phyloP scores from a whole-genome alignment of 2,797 vertebrate genomes.

The Microctenopoma lineatum region DNA sequence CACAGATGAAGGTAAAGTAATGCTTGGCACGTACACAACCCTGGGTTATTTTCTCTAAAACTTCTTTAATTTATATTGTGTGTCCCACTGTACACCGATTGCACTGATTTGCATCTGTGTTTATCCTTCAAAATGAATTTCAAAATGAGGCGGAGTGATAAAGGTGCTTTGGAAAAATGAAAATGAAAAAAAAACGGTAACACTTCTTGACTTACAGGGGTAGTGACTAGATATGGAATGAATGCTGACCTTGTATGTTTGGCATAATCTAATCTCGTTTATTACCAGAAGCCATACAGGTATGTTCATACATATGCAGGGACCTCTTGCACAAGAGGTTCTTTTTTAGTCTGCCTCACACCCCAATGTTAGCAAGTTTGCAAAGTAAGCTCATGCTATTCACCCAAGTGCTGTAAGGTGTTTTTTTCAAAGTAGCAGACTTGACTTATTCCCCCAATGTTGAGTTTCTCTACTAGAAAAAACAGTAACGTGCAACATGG shows the following conservation, averaged over 20 bases:
- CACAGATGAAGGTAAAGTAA: conserved; percentile 20
- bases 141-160: conserved; percentile 11
- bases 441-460: conserved; percentile 17
- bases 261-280: conserved; percentile 4
- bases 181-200: not conserved
- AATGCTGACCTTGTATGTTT: conserved; percentile 16
- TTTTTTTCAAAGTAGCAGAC: not conserved
- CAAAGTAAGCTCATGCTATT: conserved; percentile 14
- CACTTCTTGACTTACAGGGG: not conserved
- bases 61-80: conserved; percentile 7
- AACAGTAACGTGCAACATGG: conserved; percentile 25
- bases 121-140: not conserved
- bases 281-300: not conserved
- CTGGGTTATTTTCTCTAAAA: conserved; percentile 6
- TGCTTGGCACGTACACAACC: conserved; percentile 16
- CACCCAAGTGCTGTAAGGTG: conserved; percentile 1
- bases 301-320: conserved; percentile 15
- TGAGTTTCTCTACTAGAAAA: conserved; percentile 10
- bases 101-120: conserved; percentile 1
- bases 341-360: conserved; percentile 14
- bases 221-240: not conserved
- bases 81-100: not conserved
- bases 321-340: conserved; percentile 4
- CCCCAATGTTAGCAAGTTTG: conserved; percentile 16
- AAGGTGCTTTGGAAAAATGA: not conserved